phyloP scores from a whole-genome alignment of 2,888 invertebrate species.

The Leuctra nigra region DNA sequence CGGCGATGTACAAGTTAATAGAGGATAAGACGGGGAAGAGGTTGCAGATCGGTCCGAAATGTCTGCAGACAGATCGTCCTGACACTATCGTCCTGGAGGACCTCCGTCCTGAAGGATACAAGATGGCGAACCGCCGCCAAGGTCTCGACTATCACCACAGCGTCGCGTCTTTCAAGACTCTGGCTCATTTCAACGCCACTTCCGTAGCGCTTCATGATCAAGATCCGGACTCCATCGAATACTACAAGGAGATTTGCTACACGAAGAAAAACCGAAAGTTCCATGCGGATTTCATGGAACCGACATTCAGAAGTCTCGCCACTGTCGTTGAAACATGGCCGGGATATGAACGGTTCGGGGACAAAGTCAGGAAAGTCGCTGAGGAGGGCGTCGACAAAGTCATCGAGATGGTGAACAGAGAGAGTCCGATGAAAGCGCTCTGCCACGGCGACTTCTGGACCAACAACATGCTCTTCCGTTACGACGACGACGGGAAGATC shows the following conservation, averaged over 20 bases:
- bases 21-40: conserved; percentile 2
- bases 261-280: not conserved
- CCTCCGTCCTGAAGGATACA: conserved; percentile 20
- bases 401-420: conserved; percentile 1
- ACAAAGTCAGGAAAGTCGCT: conserved; percentile 1
- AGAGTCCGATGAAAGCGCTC: conserved; percentile 20
- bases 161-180: conserved; percentile 8
- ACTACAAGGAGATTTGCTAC: conserved; percentile 18
- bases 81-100: conserved; percentile 23
- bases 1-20: conserved; percentile 12
- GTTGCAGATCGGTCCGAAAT: not conserved
- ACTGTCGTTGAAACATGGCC: conserved; percentile 14
- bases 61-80: not conserved
- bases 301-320: conserved; percentile 17
- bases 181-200: conserved; percentile 25
- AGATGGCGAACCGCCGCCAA: conserved; percentile 17
- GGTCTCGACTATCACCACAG: conserved; percentile 23
- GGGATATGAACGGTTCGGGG: conserved; percentile 21
- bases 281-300: not conserved
- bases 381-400: not conserved
- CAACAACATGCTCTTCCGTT: conserved; percentile 27
- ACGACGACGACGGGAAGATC: not conserved
- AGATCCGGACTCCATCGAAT: conserved; percentile 18
- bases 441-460: conserved; percentile 29
- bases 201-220: conserved; percentile 20